A percentile compares a stretch with the other conserved stretches of the same genome.
Conservation (phyloP, 2,888 invertebrate species). For the Xanthia icteritia region DNA sequence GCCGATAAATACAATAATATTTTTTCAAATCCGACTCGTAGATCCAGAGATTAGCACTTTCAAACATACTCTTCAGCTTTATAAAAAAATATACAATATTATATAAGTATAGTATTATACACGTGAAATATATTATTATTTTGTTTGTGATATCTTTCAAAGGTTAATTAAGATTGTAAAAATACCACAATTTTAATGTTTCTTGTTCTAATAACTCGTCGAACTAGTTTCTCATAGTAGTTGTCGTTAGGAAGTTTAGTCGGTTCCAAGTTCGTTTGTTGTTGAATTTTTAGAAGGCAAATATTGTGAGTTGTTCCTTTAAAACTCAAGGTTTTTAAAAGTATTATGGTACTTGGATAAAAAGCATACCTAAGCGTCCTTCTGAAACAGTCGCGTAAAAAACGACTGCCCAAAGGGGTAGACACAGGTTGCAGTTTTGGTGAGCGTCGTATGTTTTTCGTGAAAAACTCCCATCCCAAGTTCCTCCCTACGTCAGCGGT, state of each 20-base stretch:
- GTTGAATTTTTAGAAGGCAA: neutral
- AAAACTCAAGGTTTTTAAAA: neutral
- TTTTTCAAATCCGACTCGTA: no score
- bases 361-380: neutral
- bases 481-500: neutral
- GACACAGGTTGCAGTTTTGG: neutral
- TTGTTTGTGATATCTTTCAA: neutral
- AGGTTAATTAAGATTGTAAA: slow-evolving; percentile 12
- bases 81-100: no score
- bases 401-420: neutral
- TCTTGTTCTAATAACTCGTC: slow-evolving; percentile 4
- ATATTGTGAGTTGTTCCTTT: neutral
- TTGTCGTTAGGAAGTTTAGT: neutral
- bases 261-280: slow-evolving; percentile 35
- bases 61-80: no score
- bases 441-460: neutral
- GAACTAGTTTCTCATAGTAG: slow-evolving; percentile 28
- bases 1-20: no score
- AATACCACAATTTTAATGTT: neutral
- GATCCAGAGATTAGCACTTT: no score
- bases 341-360: neutral
- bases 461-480: no score
- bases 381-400: neutral
- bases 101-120: no score
- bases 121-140: no score